A percentile compares a stretch with the other conserved stretches of the same genome.
These are phyloP conservation scores for Gallinago paraguaiae DNA, from an alignment of 2,113 vertebrate genomes.

Conservation along the genomic window DNA sequence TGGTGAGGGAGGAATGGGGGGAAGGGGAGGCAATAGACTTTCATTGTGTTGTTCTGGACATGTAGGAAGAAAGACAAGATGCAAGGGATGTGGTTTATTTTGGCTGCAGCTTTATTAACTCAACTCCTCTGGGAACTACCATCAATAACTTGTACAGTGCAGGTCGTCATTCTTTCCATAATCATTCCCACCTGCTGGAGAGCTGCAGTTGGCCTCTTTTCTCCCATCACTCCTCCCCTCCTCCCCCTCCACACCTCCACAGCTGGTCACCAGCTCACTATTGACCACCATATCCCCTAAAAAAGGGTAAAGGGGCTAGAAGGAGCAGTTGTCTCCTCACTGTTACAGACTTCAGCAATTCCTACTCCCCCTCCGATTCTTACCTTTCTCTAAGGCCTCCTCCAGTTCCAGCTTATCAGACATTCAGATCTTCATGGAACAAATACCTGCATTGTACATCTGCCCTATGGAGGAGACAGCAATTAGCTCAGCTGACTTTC, in stretches of 20 bases:
- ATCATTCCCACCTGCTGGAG: slow-evolving; percentile 57
- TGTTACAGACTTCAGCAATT: neutral
- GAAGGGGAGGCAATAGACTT: neutral
- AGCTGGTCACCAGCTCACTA: slow-evolving; percentile 27
- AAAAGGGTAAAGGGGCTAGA: neutral
- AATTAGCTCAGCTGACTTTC: neutral
- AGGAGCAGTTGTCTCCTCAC: neutral
- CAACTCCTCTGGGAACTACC: slow-evolving; percentile 28
- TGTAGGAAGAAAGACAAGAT: slow-evolving; percentile 47
- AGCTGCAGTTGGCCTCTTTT: slow-evolving; percentile 5
- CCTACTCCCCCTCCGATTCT: neutral
- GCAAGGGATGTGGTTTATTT: slow-evolving; percentile 59
- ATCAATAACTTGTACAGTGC: slow-evolving; percentile 54
- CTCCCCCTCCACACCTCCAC: neutral
- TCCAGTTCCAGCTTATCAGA: neutral
- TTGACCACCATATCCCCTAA: neutral
- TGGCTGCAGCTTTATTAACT: slow-evolving; percentile 61
- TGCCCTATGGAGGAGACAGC: neutral
- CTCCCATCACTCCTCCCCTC: neutral
- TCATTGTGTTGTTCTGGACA: neutral
- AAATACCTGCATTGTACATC: neutral
- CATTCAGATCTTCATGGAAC: neutral
- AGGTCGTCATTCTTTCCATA: slow-evolving; percentile 56
- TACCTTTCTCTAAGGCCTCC: neutral
- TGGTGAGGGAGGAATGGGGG: neutral